Evolutionary conservation across 2,888 invertebrate species (phyloP), one percentile per base, ranked within the genome.

Genomic region (Leptodirus hochenwartii): DNA sequence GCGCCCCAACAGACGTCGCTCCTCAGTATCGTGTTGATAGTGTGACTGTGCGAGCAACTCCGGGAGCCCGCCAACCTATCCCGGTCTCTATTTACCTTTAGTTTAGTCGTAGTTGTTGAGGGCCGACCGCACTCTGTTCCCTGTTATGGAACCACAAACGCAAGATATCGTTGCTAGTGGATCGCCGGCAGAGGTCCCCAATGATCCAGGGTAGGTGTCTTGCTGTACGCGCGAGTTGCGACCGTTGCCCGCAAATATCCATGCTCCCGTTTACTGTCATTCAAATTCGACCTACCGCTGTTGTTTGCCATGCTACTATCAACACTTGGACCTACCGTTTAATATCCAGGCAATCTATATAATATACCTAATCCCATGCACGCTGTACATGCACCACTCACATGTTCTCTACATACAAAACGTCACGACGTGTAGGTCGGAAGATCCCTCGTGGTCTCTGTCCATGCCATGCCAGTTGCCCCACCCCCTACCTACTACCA

Each of bases 171-270:
- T 66, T 46, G 62, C 64, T 43, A 74, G 74, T 55, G 72, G 74
- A 55, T 77, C 81, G 55, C 79, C 82, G 53, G 78, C 82, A 42
- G 87, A 87, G 66, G 82, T 82, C 61, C 80, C 85, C 61, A 88
- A 88, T 67, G 88, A 87, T 64, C 87, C 87, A 59, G 87, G 87
- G 87, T 87, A 76, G 59, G 64, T 50, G 28, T 28, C 30, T 30
- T 29, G 32, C 30, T 31, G 31, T 35, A 35, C 28, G 22, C 29
- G 34, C 22, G 30, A 16, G 20, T 31, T 29, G 22, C 32, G 25
- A 15, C 27, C 29, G 27, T 27, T 24, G 20, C 27, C 22, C 14
- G 14, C 22, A 29, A 29, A 16, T 29, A 29, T 29, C 11, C 27
- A 27, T 17, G 17, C 17, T n/a, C n/a, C n/a, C n/a, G n/a, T n/a